Percentiles rank a stretch among this genome's conserved stretches.
Conservation (phyloP, 30 jellyfish, hydroid and myxozoan genomes). For the Catostylus mosaicus region DNA sequence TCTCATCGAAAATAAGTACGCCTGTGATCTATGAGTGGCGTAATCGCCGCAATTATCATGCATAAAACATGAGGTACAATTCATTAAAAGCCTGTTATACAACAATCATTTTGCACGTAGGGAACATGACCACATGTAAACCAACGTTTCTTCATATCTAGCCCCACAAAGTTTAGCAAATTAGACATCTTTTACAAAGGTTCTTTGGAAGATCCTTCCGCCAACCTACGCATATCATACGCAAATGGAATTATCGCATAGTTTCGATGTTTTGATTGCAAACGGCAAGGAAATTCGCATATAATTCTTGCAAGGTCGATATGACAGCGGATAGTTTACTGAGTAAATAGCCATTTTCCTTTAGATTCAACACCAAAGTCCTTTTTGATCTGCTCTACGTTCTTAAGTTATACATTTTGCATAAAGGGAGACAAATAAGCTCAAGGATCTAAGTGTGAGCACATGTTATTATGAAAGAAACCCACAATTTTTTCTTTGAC, state of each 20-base stretch:
- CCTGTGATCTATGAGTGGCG: neutral
- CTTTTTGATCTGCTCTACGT: no score
- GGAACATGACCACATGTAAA: neutral
- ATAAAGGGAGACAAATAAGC: no score
- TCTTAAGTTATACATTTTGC: no score
- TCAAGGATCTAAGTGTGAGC: no score
- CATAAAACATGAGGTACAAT: neutral
- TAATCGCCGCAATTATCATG: constrained; percentile 7
- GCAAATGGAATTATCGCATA: neutral
- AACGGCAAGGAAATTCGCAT: neutral
- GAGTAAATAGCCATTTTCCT: no score
- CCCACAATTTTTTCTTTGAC: no score
- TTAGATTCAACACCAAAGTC: no score
- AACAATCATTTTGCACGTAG: neutral
- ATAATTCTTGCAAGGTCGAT: neutral
- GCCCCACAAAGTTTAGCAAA: neutral
- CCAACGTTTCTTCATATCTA: neutral
- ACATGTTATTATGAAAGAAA: no score
- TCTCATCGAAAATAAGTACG: neutral
- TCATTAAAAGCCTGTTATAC: neutral
- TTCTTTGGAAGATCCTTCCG: neutral
- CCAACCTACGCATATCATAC: neutral
- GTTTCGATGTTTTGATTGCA: neutral
- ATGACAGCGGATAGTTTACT: no score
- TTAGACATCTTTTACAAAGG: neutral